Evolutionary conservation across 2,888 invertebrate genomes (phyloP), one percentile per base, ranked within the genome.

Genomic region (Lepidocyrtinus sp.): DNA sequence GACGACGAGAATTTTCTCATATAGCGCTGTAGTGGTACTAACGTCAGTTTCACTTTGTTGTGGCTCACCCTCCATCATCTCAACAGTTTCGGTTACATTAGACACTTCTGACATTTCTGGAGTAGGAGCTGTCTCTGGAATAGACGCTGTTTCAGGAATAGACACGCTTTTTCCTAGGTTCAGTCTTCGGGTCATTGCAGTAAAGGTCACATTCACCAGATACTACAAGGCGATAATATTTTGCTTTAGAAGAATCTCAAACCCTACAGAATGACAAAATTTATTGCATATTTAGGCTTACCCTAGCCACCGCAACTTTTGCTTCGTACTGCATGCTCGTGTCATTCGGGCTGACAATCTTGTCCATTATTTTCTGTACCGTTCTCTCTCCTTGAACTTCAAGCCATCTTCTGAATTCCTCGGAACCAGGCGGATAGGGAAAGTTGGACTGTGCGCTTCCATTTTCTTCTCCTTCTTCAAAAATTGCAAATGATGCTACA

Each of bases 221-320:
- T 73, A 78, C 78, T 78, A 22, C 2, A 67, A n/a, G n/a, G n/a
- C n/a, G n/a, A n/a, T n/a, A n/a, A n/a, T n/a, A n/a, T n/a, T n/a
- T n/a, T n/a, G n/a, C n/a, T n/a, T n/a, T n/a, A n/a, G n/a, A n/a
- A 45, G 65, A 22, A 17, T 36, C 5, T 36, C 36, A 36, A 7
- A 36, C 5, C 5, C 5, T 36, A 36, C n/a, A 55, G n/a, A 55
- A 36, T n/a, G 2, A 55, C 17, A 55, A 55, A n/a, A n/a, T 55
- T 55, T 7, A 12, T 55, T 55, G 55, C 5, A 15, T 12, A 12
- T 55, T n/a, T 55, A 17, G 55, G n/a, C 21, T 22, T 65, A 78
- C 78, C 73, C 36, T 64, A n/a, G 78, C 78, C 9, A 78, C 72
- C 1, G 68, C 72, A 2, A 78, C n/a, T 78, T 78, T 78, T 2